Conservation (phyloP, 2,888 invertebrate genomes). For the Willowsia nigromaculata region DNA sequence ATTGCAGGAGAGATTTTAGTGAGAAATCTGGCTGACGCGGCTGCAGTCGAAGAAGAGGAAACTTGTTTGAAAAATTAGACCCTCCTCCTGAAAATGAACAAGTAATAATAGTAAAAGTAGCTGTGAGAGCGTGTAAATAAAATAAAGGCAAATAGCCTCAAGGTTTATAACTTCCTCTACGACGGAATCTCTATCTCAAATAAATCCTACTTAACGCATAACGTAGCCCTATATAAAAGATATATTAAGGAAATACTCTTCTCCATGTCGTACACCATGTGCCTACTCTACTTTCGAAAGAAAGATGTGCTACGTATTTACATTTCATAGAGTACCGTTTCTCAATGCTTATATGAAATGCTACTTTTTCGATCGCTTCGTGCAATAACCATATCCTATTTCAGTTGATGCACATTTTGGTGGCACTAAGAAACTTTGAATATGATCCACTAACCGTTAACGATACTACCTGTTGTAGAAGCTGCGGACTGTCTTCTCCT, state of each 20-base stretch:
- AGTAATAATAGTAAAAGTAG: conserved; percentile 47
- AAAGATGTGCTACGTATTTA: too few species aligned
- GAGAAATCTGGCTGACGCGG: conserved; percentile 35
- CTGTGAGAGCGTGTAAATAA: conserved; percentile 38
- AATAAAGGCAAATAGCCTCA: conserved; percentile 47
- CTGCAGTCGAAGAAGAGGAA: conserved; percentile 23
- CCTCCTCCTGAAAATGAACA: conserved; percentile 54
- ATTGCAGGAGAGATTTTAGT: conserved; percentile 18
- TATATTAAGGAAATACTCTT: too few species aligned
- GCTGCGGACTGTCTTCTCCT: not conserved
- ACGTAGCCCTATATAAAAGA: not conserved
- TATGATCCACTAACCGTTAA: conserved; percentile 54
- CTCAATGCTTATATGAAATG: not conserved
- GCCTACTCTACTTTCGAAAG: too few species aligned
- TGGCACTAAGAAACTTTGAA: conserved; percentile 26
- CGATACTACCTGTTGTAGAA: conserved; percentile 59
- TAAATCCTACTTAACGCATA: too few species aligned
- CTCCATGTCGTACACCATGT: too few species aligned
- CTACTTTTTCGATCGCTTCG: not conserved
- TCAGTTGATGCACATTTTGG: conserved; percentile 8
- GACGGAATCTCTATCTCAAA: too few species aligned
- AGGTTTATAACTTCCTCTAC: conserved; percentile 20
- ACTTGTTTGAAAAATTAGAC: conserved; percentile 44
- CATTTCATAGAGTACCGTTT: not conserved
- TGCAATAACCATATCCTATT: conserved; percentile 41